These are phyloP conservation scores for Drosophila miranda DNA, from an alignment of 1,140 invertebrate species.

Conservation along the genomic window DNA sequence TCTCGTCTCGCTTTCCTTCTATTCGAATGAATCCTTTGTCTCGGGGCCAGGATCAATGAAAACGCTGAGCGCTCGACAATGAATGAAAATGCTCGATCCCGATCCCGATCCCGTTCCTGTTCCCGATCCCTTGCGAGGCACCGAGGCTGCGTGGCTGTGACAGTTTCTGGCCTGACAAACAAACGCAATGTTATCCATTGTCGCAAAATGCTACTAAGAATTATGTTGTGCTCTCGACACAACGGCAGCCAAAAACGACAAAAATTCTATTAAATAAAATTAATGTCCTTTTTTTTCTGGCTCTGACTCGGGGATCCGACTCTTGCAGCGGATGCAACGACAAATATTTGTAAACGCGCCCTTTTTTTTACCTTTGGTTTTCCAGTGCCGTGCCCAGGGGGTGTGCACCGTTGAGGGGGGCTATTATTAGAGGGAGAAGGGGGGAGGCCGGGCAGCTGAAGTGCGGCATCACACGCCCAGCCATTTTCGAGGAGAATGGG, in stretches of 20 bases:
- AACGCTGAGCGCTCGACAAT: slow-evolving; percentile 31
- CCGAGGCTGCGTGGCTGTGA: slow-evolving; percentile 24
- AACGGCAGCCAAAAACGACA: slow-evolving; percentile 23
- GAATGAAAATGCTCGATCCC: slow-evolving; percentile 19
- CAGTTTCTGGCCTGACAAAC: slow-evolving; percentile 56
- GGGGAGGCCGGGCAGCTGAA: slow-evolving; percentile 4
- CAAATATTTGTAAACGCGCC: slow-evolving; percentile 73
- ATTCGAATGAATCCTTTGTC: slow-evolving; percentile 53
- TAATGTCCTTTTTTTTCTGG: slow-evolving; percentile 49
- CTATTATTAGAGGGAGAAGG: too few species aligned
- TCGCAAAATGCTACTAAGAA: slow-evolving; percentile 60
- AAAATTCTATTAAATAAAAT: slow-evolving; percentile 49
- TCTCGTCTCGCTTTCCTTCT: slow-evolving; percentile 34
- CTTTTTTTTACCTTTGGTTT: slow-evolving; percentile 17
- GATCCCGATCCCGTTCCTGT: slow-evolving; percentile 36
- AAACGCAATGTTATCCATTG: slow-evolving; percentile 65
- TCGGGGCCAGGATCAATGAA: slow-evolving; percentile 51
- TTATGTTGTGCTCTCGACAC: slow-evolving; percentile 52
- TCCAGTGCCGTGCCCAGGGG: too few species aligned
- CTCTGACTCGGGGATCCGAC: background rate
- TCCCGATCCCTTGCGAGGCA: slow-evolving; percentile 9
- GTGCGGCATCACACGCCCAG: slow-evolving; percentile 35
- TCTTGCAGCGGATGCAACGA: slow-evolving; percentile 46
- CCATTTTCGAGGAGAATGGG: slow-evolving; percentile 13
- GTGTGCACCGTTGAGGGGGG: background rate